Conservation (phyloP, 2,888 invertebrate species). For the Ceraclea dissimilis region DNA sequence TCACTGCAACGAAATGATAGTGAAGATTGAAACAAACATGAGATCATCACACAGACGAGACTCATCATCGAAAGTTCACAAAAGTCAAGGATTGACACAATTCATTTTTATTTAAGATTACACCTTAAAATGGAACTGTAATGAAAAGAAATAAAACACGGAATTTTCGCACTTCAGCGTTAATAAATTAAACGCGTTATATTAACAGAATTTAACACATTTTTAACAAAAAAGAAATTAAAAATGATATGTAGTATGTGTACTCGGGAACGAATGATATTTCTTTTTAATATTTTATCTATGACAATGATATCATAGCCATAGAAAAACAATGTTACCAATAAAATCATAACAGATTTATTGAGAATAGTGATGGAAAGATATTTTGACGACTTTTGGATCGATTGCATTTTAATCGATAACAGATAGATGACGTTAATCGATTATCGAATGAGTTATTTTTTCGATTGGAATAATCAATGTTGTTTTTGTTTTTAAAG, state of each 20-base stretch:
- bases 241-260: neutral
- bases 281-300: too few relatives aligned
- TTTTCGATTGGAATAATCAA: too few relatives aligned
- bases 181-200: neutral
- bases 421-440: too few relatives aligned
- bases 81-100: neutral
- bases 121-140: neutral
- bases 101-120: neutral
- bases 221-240: neutral
- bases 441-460: too few relatives aligned
- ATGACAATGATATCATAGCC: too few relatives aligned
- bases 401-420: too few relatives aligned
- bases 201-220: neutral
- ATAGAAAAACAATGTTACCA: neutral
- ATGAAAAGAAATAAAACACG: neutral
- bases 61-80: neutral
- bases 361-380: too few relatives aligned
- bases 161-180: neutral
- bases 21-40: constrained; percentile 11
- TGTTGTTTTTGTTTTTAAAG: too few relatives aligned
- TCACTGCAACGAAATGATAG: neutral
- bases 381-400: too few relatives aligned
- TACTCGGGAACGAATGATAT: neutral
- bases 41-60: constrained; percentile 19
- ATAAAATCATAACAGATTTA: neutral